Base-by-base conservation (phyloP, 1,140 invertebrate species). In the Pseudomyrmex gracilis region DNA sequence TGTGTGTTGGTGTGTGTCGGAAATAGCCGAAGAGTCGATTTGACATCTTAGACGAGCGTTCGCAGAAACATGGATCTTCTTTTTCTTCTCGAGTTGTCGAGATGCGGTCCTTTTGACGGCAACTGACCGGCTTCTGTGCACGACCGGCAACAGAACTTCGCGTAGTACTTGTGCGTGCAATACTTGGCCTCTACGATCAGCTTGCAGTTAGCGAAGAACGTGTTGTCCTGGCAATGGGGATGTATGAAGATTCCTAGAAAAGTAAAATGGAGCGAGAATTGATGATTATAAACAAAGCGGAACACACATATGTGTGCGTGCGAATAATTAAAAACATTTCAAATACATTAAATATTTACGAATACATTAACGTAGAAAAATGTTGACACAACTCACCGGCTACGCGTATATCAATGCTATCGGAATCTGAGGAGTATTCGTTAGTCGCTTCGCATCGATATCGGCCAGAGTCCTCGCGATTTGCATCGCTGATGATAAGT, bases 61-160 rank as follows among this genome's bases (percentile, higher is more conserved):
- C 74, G 83, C 15, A 80, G 1, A 73, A n/a, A n/a, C n/a, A 89
- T 51, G 43, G 67, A 64, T 83, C 76, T 89, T 91, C 91, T 93
- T 87, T 90, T 94, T 78, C 89, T 92, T 82, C 90, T 92, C 58
- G 85, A 74, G 45, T 91, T 92, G 7, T 93, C 89, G n/a, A 95
- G 80, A 85, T 95, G 93, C 2, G 93, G 91, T 47, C 93, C 94
- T 57, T 87, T 90, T 0, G 89, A 83, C 3, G 95, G 94, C 10
- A 97, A 91, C 87, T 97, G 97, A 2, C 97, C 97, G 1, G 98
- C 97, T 92, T 97, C 94, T 51, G 97, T 97, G 91, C 98, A 99
- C 0, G 98, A 98, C 90, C 96, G 96, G 93, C 98, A 99, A 92
- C 98, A 99, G 96, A 98, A 99, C 92, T 96, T 96, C n/a, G 97